These are phyloP conservation scores for Nomada ferruginata DNA, from an alignment of 2,888 invertebrate genomes.

Conservation along the genomic window DNA sequence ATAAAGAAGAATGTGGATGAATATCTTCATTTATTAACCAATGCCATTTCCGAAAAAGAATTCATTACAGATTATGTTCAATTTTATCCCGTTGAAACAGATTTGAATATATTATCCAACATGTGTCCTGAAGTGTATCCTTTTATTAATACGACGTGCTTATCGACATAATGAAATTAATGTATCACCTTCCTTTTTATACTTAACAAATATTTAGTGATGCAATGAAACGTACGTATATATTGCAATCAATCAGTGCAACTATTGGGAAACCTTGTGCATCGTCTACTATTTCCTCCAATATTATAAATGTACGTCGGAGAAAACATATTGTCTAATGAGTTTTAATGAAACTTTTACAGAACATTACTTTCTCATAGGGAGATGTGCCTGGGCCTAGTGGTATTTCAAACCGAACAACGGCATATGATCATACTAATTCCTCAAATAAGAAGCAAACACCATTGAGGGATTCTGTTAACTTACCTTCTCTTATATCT, in stretches of 20 bases:
- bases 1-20: constrained; percentile 80
- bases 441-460: constrained; percentile 12
- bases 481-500: constrained; percentile 84
- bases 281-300: constrained; percentile 6
- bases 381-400: constrained; percentile 66
- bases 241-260: constrained; percentile 64
- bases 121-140: constrained; percentile 90
- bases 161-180: not conserved
- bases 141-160: constrained; percentile 77
- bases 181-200: constrained; percentile 12
- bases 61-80: constrained; percentile 90
- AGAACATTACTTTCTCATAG: constrained; percentile 51
- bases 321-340: not conserved
- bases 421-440: constrained; percentile 19
- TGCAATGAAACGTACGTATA: constrained; percentile 84
- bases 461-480: constrained; percentile 67
- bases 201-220: constrained; percentile 83
- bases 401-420: constrained; percentile 42
- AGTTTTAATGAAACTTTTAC: constrained; percentile 8
- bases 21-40: constrained; percentile 84
- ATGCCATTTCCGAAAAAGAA: constrained; percentile 85
- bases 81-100: constrained; percentile 88
- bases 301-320: constrained; percentile 40
- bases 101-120: constrained; percentile 87
- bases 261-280: constrained; percentile 44